Percentiles rank a stretch among this genome's conserved stretches.
Conservation (phyloP, 2,888 invertebrate genomes). For the Dromius quadrimaculatus region DNA sequence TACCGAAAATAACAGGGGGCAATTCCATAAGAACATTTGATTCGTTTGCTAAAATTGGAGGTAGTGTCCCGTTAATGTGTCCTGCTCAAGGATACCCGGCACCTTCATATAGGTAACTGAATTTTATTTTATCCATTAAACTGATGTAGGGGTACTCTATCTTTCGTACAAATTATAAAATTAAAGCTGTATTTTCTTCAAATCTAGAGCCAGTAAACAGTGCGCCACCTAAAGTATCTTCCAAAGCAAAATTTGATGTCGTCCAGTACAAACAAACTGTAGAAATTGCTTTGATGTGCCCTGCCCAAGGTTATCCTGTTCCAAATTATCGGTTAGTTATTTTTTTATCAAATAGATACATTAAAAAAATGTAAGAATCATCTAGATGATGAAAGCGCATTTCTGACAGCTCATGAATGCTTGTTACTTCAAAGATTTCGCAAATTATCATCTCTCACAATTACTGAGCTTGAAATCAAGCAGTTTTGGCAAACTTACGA, state of each 20-base stretch:
- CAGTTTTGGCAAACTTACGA: no score
- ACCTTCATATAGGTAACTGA: slow-evolving; percentile 77
- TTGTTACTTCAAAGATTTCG: no score
- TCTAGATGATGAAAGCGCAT: no score
- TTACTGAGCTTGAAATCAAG: no score
- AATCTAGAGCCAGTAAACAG: slow-evolving; percentile 68
- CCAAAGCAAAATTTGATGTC: slow-evolving; percentile 64
- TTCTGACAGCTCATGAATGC: no score
- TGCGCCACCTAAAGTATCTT: slow-evolving; percentile 67
- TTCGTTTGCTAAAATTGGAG: slow-evolving; percentile 62
- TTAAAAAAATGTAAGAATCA: no score
- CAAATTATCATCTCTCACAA: no score
- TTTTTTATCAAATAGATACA: no score
- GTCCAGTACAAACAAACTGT: slow-evolving; percentile 58
- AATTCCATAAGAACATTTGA: slow-evolving; percentile 76
- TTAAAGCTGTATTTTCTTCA: not conserved
- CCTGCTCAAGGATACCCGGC: slow-evolving; percentile 83
- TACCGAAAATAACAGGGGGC: slow-evolving; percentile 74
- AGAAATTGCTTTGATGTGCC: slow-evolving; percentile 74
- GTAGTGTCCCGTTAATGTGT: slow-evolving; percentile 76
- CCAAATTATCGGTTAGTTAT: slow-evolving; percentile 70
- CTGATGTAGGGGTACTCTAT: slow-evolving; percentile 81
- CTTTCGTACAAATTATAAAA: slow-evolving; percentile 62
- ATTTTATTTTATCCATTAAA: slow-evolving; percentile 60
- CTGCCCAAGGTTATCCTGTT: slow-evolving; percentile 78